These are phyloP conservation scores for Sebastes alutus DNA, from an alignment of 2,797 vertebrate species.

Conservation along the genomic window DNA sequence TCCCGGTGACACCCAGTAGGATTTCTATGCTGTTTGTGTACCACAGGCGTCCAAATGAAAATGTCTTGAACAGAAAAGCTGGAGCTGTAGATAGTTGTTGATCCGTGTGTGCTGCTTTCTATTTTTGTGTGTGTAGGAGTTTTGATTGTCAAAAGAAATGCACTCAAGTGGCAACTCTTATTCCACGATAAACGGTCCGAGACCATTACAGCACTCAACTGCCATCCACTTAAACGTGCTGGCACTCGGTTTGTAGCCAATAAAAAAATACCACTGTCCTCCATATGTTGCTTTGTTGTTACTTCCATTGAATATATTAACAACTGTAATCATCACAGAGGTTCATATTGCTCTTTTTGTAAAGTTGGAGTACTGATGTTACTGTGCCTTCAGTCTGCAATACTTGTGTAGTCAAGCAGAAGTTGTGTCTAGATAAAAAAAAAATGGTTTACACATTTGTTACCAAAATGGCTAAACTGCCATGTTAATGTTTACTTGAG, in stretches of 20 bases:
- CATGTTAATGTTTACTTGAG: constrained; percentile 46
- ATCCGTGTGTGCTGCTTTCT: constrained; percentile 54
- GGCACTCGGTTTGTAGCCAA: constrained; percentile 50
- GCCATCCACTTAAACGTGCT: constrained; percentile 57
- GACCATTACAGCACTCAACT: constrained; percentile 63
- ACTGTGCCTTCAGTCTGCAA: constrained; percentile 78
- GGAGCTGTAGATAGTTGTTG: constrained; percentile 50
- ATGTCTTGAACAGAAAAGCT: constrained; percentile 25
- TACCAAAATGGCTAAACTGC: constrained; percentile 12
- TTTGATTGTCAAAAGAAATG: constrained; percentile 37
- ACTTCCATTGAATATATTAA: constrained; percentile 33
- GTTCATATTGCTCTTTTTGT: constrained; percentile 38
- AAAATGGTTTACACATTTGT: constrained; percentile 6
- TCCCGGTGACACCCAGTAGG: constrained; percentile 14
- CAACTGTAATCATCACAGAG: constrained; percentile 3
- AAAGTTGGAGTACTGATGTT: constrained; percentile 54
- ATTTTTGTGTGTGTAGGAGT: constrained; percentile 19
- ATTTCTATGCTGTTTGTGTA: constrained; percentile 27
- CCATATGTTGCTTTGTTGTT: constrained; percentile 38
- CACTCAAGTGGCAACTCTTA: constrained; percentile 20
- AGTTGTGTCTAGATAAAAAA: constrained; percentile 18
- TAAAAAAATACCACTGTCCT: constrained; percentile 29
- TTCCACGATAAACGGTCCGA: constrained; percentile 19
- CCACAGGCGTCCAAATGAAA: constrained; percentile 17
- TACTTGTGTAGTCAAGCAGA: constrained; percentile 44